Evolutionary conservation across 2,888 invertebrate species (phyloP).

Genomic region (Drosophila falleni): DNA sequence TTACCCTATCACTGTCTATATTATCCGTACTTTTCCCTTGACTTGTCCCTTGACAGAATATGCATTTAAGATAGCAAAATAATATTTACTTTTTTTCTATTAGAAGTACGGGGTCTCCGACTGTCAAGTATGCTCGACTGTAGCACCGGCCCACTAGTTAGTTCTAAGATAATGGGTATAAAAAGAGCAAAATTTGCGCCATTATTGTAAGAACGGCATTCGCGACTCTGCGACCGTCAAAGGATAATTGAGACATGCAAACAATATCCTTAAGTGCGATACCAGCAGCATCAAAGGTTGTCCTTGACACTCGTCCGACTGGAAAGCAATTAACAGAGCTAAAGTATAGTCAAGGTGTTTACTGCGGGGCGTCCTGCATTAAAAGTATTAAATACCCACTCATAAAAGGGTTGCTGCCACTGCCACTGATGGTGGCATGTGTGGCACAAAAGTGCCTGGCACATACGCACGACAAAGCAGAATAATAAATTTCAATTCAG

Average conservation of each 20-base stretch:
- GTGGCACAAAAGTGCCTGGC: constrained; percentile 66
- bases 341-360: constrained; percentile 14
- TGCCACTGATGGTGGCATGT: constrained; percentile 17
- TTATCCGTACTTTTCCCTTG: too few relatives aligned
- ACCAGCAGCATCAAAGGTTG: constrained; percentile 72
- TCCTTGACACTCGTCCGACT: constrained; percentile 49
- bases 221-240: constrained; percentile 58
- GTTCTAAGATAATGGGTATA: background rate
- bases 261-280: constrained; percentile 75
- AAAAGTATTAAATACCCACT: constrained; percentile 51
- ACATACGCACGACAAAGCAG: constrained; percentile 79
- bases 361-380: constrained; percentile 25
- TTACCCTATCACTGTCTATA: too few relatives aligned
- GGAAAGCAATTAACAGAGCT: constrained; percentile 74
- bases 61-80: too few relatives aligned
- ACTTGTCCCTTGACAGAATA: too few relatives aligned
- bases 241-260: constrained; percentile 79
- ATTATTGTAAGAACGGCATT: constrained; percentile 11
- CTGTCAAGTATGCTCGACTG: too few relatives aligned
- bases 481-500: constrained; percentile 81
- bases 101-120: too few relatives aligned
- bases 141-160: too few relatives aligned
- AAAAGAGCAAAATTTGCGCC: constrained; percentile 2
- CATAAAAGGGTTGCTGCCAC: constrained; percentile 36
- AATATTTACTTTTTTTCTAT: too few relatives aligned